phyloP scores from a whole-genome alignment of 2,797 vertebrate species.

The Sebastes dallii region DNA sequence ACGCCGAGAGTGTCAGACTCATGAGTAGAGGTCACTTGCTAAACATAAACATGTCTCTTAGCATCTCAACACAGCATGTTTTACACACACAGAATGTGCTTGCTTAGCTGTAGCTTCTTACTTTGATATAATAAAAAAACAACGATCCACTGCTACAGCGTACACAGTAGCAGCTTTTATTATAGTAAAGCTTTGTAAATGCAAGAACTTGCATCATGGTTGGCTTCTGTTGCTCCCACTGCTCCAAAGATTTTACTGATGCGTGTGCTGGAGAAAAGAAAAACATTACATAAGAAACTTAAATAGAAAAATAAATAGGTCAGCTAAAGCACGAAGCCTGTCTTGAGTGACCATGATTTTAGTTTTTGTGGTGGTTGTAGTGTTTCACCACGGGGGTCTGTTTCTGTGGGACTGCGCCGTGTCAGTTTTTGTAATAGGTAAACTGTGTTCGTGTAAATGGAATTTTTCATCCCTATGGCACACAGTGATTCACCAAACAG shows the following conservation, averaged over 20 bases:
- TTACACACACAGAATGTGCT: neutral
- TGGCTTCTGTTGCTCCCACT: neutral
- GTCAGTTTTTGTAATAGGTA: slow-evolving; percentile 38
- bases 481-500: slow-evolving; percentile 41
- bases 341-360: slow-evolving; percentile 32
- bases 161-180: neutral
- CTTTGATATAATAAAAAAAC: neutral
- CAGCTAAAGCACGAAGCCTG: slow-evolving; percentile 11
- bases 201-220: slow-evolving; percentile 16
- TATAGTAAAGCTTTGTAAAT: neutral
- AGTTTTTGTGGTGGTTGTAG: slow-evolving; percentile 9
- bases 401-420: slow-evolving; percentile 28
- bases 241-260: slow-evolving; percentile 24
- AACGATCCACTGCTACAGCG: neutral
- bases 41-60: slow-evolving; percentile 13
- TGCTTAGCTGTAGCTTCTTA: neutral
- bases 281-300: slow-evolving; percentile 33
- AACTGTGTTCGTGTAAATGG: slow-evolving; percentile 52
- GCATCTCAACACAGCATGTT: neutral
- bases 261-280: neutral
- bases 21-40: slow-evolving; percentile 25
- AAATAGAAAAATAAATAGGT: slow-evolving; percentile 43
- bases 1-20: slow-evolving; percentile 28
- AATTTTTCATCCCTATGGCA: slow-evolving; percentile 42
- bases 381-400: slow-evolving; percentile 20